Evolutionary conservation across 2,888 invertebrate genomes (phyloP).

Genomic region (Zygothrica quintamaculata): DNA sequence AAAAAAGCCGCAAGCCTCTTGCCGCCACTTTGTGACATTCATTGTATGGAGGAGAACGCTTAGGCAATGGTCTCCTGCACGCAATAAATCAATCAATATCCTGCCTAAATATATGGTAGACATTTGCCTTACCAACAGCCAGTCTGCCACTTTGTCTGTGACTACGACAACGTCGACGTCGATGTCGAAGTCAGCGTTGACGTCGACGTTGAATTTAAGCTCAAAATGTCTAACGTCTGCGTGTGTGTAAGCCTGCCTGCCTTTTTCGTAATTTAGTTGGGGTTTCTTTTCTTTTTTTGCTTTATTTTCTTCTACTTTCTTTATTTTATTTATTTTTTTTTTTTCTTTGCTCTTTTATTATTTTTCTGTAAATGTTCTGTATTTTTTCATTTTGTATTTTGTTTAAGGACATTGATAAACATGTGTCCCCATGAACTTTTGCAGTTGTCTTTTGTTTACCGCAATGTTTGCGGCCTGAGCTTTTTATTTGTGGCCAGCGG

Average conservation of each 20-base stretch:
- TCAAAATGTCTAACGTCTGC: slow-evolving; percentile 57
- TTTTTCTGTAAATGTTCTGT: slow-evolving; percentile 10
- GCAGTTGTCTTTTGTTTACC: slow-evolving; percentile 65
- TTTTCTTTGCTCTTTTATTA: slow-evolving; percentile 4
- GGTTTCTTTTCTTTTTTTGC: slow-evolving; percentile 11
- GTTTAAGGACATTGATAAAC: slow-evolving; percentile 60
- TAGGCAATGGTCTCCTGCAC: slow-evolving; percentile 39
- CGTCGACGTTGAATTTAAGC: slow-evolving; percentile 35
- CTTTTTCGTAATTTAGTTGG: slow-evolving; percentile 46
- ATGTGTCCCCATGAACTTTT: slow-evolving; percentile 61
- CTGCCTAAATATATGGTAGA: slow-evolving; percentile 48
- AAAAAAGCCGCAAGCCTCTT: slow-evolving; percentile 29
- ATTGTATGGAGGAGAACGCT: slow-evolving; percentile 49
- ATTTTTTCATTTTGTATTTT: slow-evolving; percentile 8
- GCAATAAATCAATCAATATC: slow-evolving; percentile 64
- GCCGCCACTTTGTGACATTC: slow-evolving; percentile 51
- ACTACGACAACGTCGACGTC: slow-evolving; percentile 17
- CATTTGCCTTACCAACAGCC: slow-evolving; percentile 10
- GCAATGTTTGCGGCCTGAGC: slow-evolving; percentile 53
- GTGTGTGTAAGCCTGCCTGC: slow-evolving; percentile 40
- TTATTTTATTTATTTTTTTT: slow-evolving; percentile 5
- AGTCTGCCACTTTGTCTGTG: slow-evolving; percentile 34
- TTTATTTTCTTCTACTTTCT: not conserved
- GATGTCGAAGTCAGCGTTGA: slow-evolving; percentile 16
- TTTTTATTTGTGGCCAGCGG: slow-evolving; percentile 55